Percentiles rank a stretch among this genome's conserved stretches.
These are phyloP conservation scores for Gallinago paraguaiae DNA, from an alignment of 2,113 vertebrate species.

Conservation along the genomic window DNA sequence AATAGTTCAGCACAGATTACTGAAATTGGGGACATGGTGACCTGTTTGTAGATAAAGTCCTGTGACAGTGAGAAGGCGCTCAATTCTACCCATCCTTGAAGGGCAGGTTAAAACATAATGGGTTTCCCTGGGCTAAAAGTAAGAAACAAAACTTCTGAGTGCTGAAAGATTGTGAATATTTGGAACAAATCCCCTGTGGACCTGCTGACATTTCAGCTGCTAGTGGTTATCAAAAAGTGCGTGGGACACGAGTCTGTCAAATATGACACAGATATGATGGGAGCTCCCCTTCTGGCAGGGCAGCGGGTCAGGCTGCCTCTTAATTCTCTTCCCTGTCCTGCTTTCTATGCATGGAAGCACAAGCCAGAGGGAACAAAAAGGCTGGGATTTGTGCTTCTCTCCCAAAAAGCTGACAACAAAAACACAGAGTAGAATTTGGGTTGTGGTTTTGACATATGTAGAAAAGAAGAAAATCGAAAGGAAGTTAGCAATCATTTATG, in stretches of 20 bases:
- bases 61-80: background rate
- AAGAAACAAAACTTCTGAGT: background rate
- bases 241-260: background rate
- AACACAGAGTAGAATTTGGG: background rate
- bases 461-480: background rate
- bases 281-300: background rate
- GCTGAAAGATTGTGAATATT: background rate
- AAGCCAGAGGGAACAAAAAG: background rate
- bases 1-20: background rate
- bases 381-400: background rate
- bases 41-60: background rate
- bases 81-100: fast-evolving
- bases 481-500: background rate
- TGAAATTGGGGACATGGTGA: fast-evolving
- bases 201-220: background rate
- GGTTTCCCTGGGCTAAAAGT: background rate
- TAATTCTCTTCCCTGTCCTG: background rate
- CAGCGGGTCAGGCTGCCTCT: background rate
- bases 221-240: background rate
- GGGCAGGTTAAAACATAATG: background rate
- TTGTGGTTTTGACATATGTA: fast-evolving
- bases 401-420: background rate
- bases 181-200: fast-evolving
- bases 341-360: background rate
- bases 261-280: background rate